Conservation (phyloP, 1,140 invertebrate species). For the Wasmannia auropunctata region DNA sequence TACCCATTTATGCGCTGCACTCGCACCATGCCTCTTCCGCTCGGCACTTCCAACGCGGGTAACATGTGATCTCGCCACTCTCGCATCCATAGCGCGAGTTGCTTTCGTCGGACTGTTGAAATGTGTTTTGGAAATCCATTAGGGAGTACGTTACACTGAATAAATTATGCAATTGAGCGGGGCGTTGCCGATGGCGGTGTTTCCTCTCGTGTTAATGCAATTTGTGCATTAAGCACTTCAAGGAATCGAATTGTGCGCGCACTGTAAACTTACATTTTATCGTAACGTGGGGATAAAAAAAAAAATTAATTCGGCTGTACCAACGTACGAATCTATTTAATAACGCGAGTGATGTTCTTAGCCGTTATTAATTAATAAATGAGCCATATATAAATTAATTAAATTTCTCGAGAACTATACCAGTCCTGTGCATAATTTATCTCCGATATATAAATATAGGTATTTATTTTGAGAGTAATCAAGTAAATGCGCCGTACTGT, state of each 20-base stretch:
- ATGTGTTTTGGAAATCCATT: conserved; percentile 36
- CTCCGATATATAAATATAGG: not conserved
- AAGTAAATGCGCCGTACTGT: conserved; percentile 20
- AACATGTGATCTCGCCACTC: conserved; percentile 24
- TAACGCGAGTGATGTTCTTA: not conserved
- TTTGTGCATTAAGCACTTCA: conserved; percentile 52
- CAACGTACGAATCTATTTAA: not conserved
- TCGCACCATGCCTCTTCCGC: conserved; percentile 48
- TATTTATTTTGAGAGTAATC: conserved; percentile 55
- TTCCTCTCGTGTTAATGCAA: conserved; percentile 63
- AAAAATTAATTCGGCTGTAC: not conserved
- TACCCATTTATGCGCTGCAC: conserved; percentile 35
- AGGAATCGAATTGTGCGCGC: conserved; percentile 22
- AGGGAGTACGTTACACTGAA: conserved; percentile 44
- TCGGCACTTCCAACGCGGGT: conserved; percentile 34
- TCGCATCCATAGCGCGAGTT: conserved; percentile 12
- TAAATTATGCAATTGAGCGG: conserved; percentile 70
- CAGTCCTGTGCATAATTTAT: conserved; percentile 48
- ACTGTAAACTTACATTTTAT: not conserved
- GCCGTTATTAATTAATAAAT: not conserved
- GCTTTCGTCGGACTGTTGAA: conserved; percentile 41
- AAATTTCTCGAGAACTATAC: conserved; percentile 3
- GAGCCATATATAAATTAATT: conserved; percentile 31
- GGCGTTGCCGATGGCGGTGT: conserved; percentile 30
- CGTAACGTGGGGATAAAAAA: not conserved